These are phyloP conservation scores for Lampris megalopsis DNA, from an alignment of 2,113 vertebrate species.

Conservation along the genomic window DNA sequence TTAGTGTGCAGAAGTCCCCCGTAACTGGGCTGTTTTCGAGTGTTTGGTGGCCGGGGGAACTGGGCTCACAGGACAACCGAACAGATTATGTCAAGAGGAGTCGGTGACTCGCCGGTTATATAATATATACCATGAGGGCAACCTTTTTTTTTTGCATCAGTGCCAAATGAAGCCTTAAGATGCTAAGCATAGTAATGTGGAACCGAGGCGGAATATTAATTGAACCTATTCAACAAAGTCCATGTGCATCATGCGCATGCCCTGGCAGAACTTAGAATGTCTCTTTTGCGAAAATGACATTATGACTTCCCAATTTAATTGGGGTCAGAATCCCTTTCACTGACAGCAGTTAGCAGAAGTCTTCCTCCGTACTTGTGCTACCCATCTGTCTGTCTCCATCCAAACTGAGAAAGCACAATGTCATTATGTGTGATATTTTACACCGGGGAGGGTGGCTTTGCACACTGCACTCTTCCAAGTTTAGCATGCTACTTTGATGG, in stretches of 20 bases:
- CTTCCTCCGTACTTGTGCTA: constrained; percentile 30
- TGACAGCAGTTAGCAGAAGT: constrained; percentile 45
- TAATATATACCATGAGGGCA: background rate
- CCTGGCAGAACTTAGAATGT: constrained; percentile 23
- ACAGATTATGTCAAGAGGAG: constrained; percentile 1
- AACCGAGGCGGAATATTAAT: background rate
- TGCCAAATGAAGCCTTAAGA: background rate
- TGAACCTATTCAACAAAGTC: background rate
- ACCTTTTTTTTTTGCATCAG: background rate
- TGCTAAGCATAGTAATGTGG: constrained; percentile 2
- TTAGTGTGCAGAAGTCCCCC: constrained; percentile 48
- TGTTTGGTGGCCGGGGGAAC: constrained; percentile 23
- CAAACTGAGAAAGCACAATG: constrained; percentile 67
- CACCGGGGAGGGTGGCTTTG: constrained; percentile 44
- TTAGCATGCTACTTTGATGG: constrained; percentile 66
- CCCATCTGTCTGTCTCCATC: constrained; percentile 59
- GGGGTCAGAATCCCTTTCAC: constrained; percentile 58
- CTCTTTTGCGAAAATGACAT: constrained; percentile 40
- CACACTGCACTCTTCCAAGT: constrained; percentile 62
- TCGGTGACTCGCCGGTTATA: constrained; percentile 13
- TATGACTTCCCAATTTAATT: constrained; percentile 40
- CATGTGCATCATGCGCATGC: constrained; percentile 6
- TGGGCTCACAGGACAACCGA: constrained; percentile 45
- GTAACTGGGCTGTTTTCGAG: constrained; percentile 39
- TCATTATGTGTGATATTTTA: constrained; percentile 70